These are phyloP conservation scores for Smutsia gigantea DNA, from an alignment of 2,797 vertebrate species.

Conservation along the genomic window DNA sequence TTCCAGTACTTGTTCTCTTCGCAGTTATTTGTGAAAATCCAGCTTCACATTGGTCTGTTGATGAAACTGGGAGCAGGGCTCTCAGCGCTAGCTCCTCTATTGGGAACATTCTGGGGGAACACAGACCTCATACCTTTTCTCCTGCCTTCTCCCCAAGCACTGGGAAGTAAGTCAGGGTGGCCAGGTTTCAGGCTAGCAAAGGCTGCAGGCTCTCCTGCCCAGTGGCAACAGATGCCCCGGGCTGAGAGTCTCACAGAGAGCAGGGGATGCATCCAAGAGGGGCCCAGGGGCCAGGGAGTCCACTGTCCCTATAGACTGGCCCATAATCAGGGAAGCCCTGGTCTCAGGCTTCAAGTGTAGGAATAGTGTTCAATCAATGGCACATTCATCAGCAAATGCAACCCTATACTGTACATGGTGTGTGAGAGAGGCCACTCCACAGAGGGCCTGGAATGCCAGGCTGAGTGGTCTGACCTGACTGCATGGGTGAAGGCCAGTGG, in stretches of 20 bases:
- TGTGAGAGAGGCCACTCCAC: neutral
- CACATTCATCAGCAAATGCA: neutral
- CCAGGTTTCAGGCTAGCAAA: neutral
- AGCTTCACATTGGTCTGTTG: neutral
- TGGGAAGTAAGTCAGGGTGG: neutral
- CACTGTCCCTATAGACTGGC: neutral
- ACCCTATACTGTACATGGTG: fast-evolving
- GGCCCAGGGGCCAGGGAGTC: neutral
- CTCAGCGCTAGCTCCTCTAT: neutral
- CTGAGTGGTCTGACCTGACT: neutral
- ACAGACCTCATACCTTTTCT: neutral
- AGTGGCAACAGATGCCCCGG: neutral
- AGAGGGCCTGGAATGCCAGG: neutral
- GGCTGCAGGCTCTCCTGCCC: neutral
- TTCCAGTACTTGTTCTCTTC: neutral
- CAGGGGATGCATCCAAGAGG: neutral
- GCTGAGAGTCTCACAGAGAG: neutral
- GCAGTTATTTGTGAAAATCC: constrained; percentile 2
- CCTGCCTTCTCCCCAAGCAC: neutral
- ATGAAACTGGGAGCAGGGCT: neutral
- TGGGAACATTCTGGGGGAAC: neutral
- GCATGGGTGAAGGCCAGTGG: neutral
- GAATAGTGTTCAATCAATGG: neutral
- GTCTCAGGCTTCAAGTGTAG: neutral
- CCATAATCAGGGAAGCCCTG: neutral